Evolutionary conservation across 2,113 vertebrate genomes (phyloP).

Genomic region (Toxotes jaculatrix): DNA sequence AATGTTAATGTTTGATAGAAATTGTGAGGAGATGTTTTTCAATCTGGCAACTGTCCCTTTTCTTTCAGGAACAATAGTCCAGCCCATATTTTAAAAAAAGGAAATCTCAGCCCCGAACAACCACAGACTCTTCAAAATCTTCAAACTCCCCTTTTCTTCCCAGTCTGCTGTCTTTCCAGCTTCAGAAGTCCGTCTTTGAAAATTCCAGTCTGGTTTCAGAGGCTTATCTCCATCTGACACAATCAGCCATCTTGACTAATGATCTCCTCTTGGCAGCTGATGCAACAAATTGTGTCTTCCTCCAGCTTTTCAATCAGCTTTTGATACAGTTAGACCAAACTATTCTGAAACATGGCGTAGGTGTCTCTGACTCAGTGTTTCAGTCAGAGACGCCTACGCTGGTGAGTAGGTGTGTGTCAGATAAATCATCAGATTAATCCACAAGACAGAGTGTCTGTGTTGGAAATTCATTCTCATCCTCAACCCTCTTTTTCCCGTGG

Average conservation of each 20-base stretch:
- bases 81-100: neutral
- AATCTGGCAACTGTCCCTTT: neutral
- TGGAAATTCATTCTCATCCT: neutral
- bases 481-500: neutral
- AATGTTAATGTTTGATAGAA: too few species aligned
- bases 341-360: neutral
- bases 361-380: neutral
- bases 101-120: neutral
- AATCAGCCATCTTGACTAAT: slow-evolving; percentile 42
- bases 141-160: slow-evolving; percentile 17
- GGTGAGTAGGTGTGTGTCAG: too few species aligned
- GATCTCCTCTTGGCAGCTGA: slow-evolving; percentile 47
- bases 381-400: neutral
- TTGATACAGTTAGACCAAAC: slow-evolving; percentile 11
- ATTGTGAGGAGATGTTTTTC: too few species aligned
- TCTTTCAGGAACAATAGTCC: neutral
- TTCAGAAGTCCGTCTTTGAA: slow-evolving; percentile 20
- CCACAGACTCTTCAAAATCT: neutral
- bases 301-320: slow-evolving; percentile 24
- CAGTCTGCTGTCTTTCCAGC: neutral
- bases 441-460: neutral
- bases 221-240: slow-evolving; percentile 5
- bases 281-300: slow-evolving; percentile 29
- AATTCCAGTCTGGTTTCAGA: slow-evolving; percentile 29
- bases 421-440: neutral